Evolutionary conservation across 2,888 invertebrate species (phyloP), one percentile per base, ranked within the genome.

Genomic region (Hypercompe scribonia): DNA sequence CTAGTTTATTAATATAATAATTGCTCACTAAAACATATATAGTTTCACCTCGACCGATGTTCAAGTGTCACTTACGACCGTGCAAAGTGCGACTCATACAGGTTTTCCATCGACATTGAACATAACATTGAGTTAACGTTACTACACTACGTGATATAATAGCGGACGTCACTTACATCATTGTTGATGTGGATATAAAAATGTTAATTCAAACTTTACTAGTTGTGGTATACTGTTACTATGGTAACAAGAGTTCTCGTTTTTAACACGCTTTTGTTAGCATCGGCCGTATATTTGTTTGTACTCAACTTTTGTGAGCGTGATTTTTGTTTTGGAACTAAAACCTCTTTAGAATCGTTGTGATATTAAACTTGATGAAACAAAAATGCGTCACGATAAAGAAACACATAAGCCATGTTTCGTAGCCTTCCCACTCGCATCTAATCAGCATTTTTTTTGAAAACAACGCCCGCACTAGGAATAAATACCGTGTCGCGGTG

Each of bases 1-100:
- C n/a, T n/a, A n/a, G n/a, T 54, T 54, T 8, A 24, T 31, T 61
- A 31, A 31, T 31, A 7, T 7, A 61, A 61, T 61, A 61, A 61
- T 61, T 18, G 61, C 31, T 31, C 13, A 61, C 2, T 61, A 15
- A 65, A 65, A 24, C 18, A 5, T 65, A 4, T 34, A 36, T 24
- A n/a, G 24, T 65, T 65, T 39, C 5, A 33, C 33, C 50, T 68
- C 34, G 67, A 50, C 13, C 67, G 21, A 54, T 33, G 33, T 34
- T 34, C n/a, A 50, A 68, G 66, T 68, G 54, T 34, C 34, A 54
- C 68, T 54, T 36, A 13, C 2, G 36, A 28, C 50, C 18, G 68
- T 68, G 10, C 68, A 68, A 68, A 68, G 58, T 68, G 33, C 68
- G 58, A 11, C 31, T 58, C 28, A 31, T 34, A 54, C 68, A 68